Conservation (phyloP, 2,888 invertebrate genomes). For the Acleris holmiana region DNA sequence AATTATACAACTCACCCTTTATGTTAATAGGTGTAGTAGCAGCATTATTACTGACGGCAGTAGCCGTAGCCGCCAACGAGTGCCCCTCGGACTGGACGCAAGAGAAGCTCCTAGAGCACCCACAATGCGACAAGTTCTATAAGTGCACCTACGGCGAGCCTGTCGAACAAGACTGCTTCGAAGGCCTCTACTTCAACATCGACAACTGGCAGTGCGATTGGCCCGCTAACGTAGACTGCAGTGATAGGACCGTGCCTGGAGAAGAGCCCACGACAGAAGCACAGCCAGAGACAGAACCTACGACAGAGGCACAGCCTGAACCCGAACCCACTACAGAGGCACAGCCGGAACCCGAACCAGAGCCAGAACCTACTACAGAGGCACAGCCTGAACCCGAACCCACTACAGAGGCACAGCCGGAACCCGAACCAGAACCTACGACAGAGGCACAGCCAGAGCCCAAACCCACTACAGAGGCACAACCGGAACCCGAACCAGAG, state of each 20-base stretch:
- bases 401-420: neutral
- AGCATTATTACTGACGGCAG: conserved; percentile 44
- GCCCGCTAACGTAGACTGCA: conserved; percentile 85
- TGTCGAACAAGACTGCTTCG: conserved; percentile 83
- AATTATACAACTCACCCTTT: neutral
- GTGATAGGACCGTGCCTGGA: conserved; percentile 55
- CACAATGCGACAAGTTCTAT: conserved; percentile 86
- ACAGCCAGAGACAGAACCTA: neutral
- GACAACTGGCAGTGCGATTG: conserved; percentile 85
- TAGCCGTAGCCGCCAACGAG: conserved; percentile 48
- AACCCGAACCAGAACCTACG: conserved; percentile 36
- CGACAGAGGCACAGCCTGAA: conserved; percentile 42
- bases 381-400: conserved; percentile 6
- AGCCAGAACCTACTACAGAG: neutral
- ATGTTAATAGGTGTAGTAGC: conserved; percentile 15
- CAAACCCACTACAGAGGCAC: conserved; percentile 22
- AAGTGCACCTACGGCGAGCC: conserved; percentile 87
- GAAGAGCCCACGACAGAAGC: conserved; percentile 38
- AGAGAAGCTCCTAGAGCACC: conserved; percentile 81
- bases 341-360: neutral
- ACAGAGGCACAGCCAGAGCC: conserved; percentile 28
- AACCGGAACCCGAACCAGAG: conserved; percentile 19
- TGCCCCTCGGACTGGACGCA: conserved; percentile 64
- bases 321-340: conserved; percentile 39
- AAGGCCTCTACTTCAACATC: conserved; percentile 83